These are phyloP conservation scores for Anthophora plumipes DNA, from an alignment of 2,888 invertebrate species.

Conservation along the genomic window DNA sequence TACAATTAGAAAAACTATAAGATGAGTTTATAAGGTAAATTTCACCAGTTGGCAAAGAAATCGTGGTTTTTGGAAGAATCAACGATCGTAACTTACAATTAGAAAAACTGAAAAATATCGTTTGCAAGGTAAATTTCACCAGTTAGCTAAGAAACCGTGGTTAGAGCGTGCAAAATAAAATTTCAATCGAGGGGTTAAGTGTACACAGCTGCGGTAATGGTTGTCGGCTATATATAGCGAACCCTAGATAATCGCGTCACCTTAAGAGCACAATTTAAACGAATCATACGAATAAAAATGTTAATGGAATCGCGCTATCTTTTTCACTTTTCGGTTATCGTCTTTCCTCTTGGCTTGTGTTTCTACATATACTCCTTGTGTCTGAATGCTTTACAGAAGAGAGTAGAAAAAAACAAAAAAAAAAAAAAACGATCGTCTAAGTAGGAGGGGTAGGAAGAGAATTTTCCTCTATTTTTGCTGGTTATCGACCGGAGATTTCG, in stretches of 20 bases:
- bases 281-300: slow-evolving; percentile 10
- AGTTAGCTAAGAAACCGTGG: too few relatives aligned
- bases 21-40: too few relatives aligned
- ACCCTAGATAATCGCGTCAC: slow-evolving; percentile 36
- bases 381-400: not conserved
- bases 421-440: too few relatives aligned
- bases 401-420: too few relatives aligned
- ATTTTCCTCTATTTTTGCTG: slow-evolving; percentile 6
- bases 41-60: too few relatives aligned
- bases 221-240: slow-evolving; percentile 36
- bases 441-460: not conserved
- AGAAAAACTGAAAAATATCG: too few relatives aligned
- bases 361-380: not conserved
- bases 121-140: too few relatives aligned
- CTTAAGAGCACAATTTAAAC: slow-evolving; percentile 46
- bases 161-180: too few relatives aligned
- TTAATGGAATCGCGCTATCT: slow-evolving; percentile 32
- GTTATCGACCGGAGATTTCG: slow-evolving; percentile 21
- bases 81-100: too few relatives aligned
- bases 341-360: not conserved
- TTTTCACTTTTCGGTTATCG: slow-evolving; percentile 23
- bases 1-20: too few relatives aligned
- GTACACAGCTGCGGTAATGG: slow-evolving; percentile 45
- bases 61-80: too few relatives aligned
- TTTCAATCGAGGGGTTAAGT: too few relatives aligned